These are phyloP conservation scores for Cepaea nemoralis DNA, from an alignment of 1,140 invertebrate species.

Conservation along the genomic window DNA sequence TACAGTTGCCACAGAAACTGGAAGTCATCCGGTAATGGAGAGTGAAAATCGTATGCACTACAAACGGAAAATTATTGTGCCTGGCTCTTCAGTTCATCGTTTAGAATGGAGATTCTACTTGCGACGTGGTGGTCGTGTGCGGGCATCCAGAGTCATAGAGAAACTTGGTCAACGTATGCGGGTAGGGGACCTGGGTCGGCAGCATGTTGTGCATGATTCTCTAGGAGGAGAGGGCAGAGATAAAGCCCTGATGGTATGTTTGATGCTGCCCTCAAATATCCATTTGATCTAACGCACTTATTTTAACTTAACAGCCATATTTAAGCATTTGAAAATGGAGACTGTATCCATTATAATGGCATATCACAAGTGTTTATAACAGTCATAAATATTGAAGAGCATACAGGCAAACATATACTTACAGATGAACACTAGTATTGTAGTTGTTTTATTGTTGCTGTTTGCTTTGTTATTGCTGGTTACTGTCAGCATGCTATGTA, in stretches of 20 bases:
- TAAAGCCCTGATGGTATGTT: slow-evolving; percentile 71
- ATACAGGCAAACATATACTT: not conserved
- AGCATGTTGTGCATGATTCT: slow-evolving; percentile 65
- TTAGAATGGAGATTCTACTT: slow-evolving; percentile 91
- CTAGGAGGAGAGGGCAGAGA: slow-evolving; percentile 63
- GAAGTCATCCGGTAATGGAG: slow-evolving; percentile 84
- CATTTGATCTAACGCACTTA: slow-evolving; percentile 17
- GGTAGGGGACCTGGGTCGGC: slow-evolving; percentile 65
- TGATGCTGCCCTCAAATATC: slow-evolving; percentile 10
- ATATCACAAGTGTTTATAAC: not conserved
- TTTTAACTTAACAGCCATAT: slow-evolving; percentile 12
- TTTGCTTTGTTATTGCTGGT: not conserved
- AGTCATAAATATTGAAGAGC: not conserved
- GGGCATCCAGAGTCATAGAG: slow-evolving; percentile 56
- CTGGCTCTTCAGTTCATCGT: slow-evolving; percentile 83
- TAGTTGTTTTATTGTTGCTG: not conserved
- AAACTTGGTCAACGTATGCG: slow-evolving; percentile 65
- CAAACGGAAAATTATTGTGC: slow-evolving; percentile 88
- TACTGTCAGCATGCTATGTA: not conserved
- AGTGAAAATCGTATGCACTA: slow-evolving; percentile 86
- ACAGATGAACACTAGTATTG: not conserved
- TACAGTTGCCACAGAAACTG: slow-evolving; percentile 74
- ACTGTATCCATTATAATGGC: not conserved
- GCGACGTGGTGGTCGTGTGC: slow-evolving; percentile 60
- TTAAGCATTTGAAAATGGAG: not conserved